These are phyloP conservation scores for Acleris sparsana DNA, from an alignment of 2,888 invertebrate genomes.

Conservation along the genomic window DNA sequence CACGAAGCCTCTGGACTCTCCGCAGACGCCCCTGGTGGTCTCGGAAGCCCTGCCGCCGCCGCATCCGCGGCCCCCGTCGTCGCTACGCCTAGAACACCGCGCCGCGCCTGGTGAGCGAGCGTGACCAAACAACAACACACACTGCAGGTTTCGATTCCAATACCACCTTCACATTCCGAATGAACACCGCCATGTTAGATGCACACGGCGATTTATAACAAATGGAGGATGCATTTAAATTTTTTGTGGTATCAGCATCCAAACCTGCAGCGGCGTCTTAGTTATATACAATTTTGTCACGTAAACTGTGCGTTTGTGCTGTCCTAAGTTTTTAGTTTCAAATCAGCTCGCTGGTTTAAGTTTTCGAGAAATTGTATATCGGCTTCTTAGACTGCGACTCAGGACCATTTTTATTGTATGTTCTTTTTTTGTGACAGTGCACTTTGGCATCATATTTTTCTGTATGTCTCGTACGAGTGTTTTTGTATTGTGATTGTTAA, in stretches of 20 bases:
- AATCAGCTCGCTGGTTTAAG: slow-evolving; percentile 28
- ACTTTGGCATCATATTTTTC: slow-evolving; percentile 59
- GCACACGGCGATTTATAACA: background rate
- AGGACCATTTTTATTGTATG: slow-evolving; percentile 71
- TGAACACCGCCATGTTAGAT: slow-evolving; percentile 38
- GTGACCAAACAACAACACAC: slow-evolving; percentile 68
- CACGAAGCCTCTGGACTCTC: slow-evolving; percentile 92
- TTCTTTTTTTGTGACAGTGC: slow-evolving; percentile 66
- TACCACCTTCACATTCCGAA: slow-evolving; percentile 65
- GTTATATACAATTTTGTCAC: slow-evolving; percentile 53
- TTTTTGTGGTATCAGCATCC: slow-evolving; percentile 42
- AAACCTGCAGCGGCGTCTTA: slow-evolving; percentile 73
- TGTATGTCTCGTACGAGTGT: slow-evolving; percentile 61
- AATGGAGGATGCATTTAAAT: slow-evolving; percentile 23
- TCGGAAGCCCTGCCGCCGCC: slow-evolving; percentile 75
- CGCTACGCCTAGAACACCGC: slow-evolving; percentile 81
- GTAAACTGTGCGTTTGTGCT: slow-evolving; percentile 74
- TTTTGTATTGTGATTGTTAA: slow-evolving; percentile 57
- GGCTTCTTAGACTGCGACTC: slow-evolving; percentile 81
- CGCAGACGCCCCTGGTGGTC: slow-evolving; percentile 90
- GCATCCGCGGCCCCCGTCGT: slow-evolving; percentile 77
- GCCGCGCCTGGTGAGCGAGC: slow-evolving; percentile 83
- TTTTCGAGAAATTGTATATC: slow-evolving; percentile 62
- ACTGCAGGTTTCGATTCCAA: slow-evolving; percentile 70
- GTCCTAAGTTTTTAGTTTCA: slow-evolving; percentile 71